Evolutionary conservation across 2,797 vertebrate species (phyloP), one percentile per base, ranked within the genome.

Genomic region (Melanotaenia boesemani): DNA sequence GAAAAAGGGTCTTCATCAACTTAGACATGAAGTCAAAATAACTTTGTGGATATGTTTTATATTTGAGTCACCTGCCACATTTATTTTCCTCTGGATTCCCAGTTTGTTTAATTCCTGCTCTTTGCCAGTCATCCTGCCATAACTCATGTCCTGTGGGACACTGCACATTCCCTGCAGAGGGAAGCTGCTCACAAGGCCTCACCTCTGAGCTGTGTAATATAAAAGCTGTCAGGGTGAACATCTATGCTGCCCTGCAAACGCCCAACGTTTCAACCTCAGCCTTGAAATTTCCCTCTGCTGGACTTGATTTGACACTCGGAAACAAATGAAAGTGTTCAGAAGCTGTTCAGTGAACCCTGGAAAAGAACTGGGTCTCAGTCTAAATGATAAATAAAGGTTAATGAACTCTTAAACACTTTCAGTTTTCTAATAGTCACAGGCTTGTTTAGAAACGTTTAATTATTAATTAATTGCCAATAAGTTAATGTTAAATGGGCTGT

Each of bases 51-150:
- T 81, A 69, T 67, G 74, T 85, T 88, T 85, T 89, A 85, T 87
- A 89, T 85, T 81, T 91, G 79, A 87, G 67, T 73, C 57, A 63
- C 71, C 58, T 57, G 67, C 3, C 63, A 91, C 85, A 79, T 83
- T 78, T 69, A 92, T 88, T 89, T 93, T 92, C 91, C 86, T 44
- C 84, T 59, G 76, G 77, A 91, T 72, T 78, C 74, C 81, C 67
- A 67, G 84, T 92, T 93, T 94, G 92, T 94, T 95, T 94, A 93
- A 93, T 90, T 89, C 68, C 64, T 84, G 72, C 79, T 83, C 24
- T 74, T 89, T 86, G 73, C 85, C 82, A 86, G 87, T 79, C 89
- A 86, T 93, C 92, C 94, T 93, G 92, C 89, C 62, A 75, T 94
- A 89, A 89, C 81, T 93, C 88, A 88, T 66, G 77, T 83, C 64